phyloP scores from a whole-genome alignment of 2,113 vertebrate species.

The Macroglossus sobrinus region DNA sequence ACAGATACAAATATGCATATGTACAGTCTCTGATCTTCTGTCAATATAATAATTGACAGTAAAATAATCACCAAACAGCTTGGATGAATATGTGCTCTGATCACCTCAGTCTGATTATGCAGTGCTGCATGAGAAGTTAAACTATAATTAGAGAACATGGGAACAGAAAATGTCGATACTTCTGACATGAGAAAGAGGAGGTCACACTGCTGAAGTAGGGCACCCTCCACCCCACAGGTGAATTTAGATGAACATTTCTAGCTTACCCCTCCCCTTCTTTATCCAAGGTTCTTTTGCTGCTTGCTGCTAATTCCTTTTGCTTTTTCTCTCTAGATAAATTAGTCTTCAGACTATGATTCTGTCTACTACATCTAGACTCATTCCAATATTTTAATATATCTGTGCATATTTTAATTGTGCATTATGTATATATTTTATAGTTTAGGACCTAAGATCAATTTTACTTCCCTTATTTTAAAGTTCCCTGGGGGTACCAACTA shows the following conservation, averaged over 20 bases:
- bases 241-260: neutral
- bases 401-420: neutral
- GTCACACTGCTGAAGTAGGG: neutral
- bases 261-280: neutral
- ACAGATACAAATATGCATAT: neutral
- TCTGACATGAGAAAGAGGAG: neutral
- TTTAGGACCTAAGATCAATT: neutral
- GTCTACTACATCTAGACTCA: neutral
- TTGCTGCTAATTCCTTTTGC: neutral
- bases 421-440: neutral
- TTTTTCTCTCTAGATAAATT: neutral
- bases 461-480: neutral
- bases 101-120: neutral
- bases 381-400: neutral
- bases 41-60: neutral
- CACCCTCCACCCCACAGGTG: accelerated
- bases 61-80: neutral
- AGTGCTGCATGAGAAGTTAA: neutral
- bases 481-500: neutral
- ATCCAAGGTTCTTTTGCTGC: neutral
- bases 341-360: neutral
- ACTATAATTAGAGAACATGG: neutral
- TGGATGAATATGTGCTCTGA: neutral
- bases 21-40: neutral
- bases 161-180: neutral